phyloP scores from a whole-genome alignment of 2,113 vertebrate genomes.

The Rhinichthys klamathensis region DNA sequence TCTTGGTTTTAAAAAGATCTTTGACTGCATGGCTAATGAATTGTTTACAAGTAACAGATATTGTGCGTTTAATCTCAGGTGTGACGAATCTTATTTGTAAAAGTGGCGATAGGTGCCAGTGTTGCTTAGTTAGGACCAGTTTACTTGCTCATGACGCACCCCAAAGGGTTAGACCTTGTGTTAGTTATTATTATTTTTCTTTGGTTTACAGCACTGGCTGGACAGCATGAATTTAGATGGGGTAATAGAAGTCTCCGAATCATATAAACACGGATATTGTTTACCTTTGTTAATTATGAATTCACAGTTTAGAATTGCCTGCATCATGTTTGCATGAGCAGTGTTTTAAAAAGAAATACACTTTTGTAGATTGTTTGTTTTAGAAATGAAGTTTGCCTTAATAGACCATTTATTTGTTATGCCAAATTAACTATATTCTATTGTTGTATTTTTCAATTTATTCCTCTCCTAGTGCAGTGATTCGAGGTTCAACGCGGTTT shows the following conservation, averaged over 20 bases:
- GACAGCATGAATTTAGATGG: constrained; percentile 13
- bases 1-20: neutral
- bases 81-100: constrained; percentile 32
- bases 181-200: neutral
- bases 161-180: neutral
- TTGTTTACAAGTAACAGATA: constrained; percentile 28
- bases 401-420: constrained; percentile 43
- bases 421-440: constrained; percentile 37
- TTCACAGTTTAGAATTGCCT: constrained; percentile 38
- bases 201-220: constrained; percentile 6
- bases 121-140: constrained; percentile 10
- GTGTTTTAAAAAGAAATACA: constrained; percentile 4
- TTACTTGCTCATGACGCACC: constrained; percentile 8
- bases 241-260: neutral
- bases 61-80: constrained; percentile 47
- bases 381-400: constrained; percentile 56
- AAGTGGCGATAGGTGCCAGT: constrained; percentile 10
- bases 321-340: constrained; percentile 52
- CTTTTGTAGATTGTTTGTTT: constrained; percentile 40
- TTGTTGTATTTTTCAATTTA: constrained; percentile 26
- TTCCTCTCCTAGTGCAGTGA: constrained; percentile 9
- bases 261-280: constrained; percentile 19
- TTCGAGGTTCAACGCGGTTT: neutral
- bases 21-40: constrained; percentile 26
- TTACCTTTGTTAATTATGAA: constrained; percentile 28